Percentiles rank a stretch among this genome's conserved stretches.
Conservation (phyloP, 2,888 invertebrate genomes). For the Drosophila multiciliata region DNA sequence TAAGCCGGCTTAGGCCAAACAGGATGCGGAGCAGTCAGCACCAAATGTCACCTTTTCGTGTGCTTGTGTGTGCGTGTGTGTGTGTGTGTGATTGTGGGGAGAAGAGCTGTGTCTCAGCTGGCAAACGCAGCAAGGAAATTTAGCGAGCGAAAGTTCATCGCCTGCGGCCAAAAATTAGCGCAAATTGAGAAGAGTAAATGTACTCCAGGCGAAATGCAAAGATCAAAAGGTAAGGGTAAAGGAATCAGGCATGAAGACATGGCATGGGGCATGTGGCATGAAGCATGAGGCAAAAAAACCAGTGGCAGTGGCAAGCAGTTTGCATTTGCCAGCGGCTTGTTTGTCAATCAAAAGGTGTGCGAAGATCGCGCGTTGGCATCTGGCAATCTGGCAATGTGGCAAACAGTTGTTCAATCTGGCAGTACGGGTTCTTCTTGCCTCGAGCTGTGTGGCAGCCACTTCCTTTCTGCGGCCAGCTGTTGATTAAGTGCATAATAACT, state of each 20-base stretch:
- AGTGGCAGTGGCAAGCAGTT: conserved; percentile 27
- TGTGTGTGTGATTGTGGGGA: conserved; percentile 8
- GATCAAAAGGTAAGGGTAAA: conserved; percentile 12
- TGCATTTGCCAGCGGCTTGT: conserved; percentile 48
- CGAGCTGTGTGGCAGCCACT: conserved; percentile 60
- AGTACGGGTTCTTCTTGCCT: conserved; percentile 17
- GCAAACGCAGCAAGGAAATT: conserved; percentile 24
- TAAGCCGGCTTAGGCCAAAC: conserved; percentile 70
- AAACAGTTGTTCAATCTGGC: not conserved
- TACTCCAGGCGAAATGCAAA: conserved; percentile 13
- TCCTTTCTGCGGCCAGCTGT: conserved; percentile 73
- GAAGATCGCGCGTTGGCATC: conserved; percentile 63
- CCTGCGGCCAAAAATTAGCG: conserved; percentile 53
- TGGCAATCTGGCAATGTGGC: conserved; percentile 33
- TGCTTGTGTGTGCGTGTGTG: conserved; percentile 2
- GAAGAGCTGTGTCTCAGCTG: conserved; percentile 52
- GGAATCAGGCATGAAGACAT: not conserved
- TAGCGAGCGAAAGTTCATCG: conserved; percentile 55
- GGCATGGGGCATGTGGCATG: not conserved
- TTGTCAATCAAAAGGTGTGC: conserved; percentile 69
- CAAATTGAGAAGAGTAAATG: conserved; percentile 40
- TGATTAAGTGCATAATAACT: conserved; percentile 73
- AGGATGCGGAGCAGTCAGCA: conserved; percentile 34
- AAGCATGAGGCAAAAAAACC: conserved; percentile 1
- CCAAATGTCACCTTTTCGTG: conserved; percentile 12